Conservation (phyloP, 2,888 invertebrate genomes). For the Gonocerus acuteangulatus region DNA sequence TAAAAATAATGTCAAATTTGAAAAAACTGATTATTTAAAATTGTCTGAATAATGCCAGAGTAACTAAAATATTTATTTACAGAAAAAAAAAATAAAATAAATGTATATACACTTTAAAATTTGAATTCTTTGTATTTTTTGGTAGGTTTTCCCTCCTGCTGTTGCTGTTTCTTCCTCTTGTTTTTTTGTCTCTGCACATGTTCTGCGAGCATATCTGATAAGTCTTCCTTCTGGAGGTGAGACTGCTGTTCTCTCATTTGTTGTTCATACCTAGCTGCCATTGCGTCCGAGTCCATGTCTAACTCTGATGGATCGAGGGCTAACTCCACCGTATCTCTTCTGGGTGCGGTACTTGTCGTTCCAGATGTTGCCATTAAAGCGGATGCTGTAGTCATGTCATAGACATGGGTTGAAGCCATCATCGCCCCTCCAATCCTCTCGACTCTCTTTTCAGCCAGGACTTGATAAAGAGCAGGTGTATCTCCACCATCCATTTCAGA, state of each 20-base stretch:
- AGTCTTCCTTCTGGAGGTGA: conserved; percentile 82
- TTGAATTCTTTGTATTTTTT: conserved; percentile 99
- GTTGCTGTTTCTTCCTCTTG: conserved; percentile 85
- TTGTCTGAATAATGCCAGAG: no score
- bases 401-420: conserved; percentile 98
- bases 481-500: conserved; percentile 91
- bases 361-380: conserved; percentile 26
- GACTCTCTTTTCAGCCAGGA: conserved; percentile 87
- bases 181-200: conserved; percentile 96
- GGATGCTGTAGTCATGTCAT: conserved; percentile 73
- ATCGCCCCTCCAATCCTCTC: conserved; percentile 83
- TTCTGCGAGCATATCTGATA: conserved; percentile 97
- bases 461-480: conserved; percentile 89
- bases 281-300: conserved; percentile 87
- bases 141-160: conserved; percentile 76
- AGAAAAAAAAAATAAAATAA: neutral
- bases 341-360: conserved; percentile 40
- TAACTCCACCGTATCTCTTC: conserved; percentile 68
- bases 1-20: conserved; percentile 11
- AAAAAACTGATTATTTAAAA: no score
- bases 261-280: conserved; percentile 92
- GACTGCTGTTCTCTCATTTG: conserved; percentile 89
- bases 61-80: no score
- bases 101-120: conserved; percentile 52
- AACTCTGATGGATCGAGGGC: conserved; percentile 95